Evolutionary conservation across 64 coral and sea anemone species (phyloP), one percentile per base, ranked within the genome.

Genomic region (Acropora yongei): DNA sequence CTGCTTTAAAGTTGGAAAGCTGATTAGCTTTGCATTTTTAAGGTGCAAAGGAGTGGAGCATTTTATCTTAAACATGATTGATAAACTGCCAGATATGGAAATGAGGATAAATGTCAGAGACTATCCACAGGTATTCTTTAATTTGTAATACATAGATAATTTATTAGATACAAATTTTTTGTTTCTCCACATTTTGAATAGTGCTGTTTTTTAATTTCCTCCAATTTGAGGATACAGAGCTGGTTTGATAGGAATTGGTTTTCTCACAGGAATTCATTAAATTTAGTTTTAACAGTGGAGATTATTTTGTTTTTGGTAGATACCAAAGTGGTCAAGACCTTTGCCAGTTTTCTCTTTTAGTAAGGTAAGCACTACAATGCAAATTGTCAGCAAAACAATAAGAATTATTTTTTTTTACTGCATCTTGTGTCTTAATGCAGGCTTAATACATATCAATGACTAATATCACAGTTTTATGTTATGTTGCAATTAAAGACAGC

Each of bases 41-140:
- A 99, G 97, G 68, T 99, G 97, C 47, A 99, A 93, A 87, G 97
- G 97, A 74, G 94, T 99, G 43, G 97, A 99, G 30, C 94, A 99
- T 85, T 99, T 99, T 77, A 91, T 99, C 44, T 83, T 99, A 10
- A 92, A 99, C 85, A 89, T 96, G 18, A 99, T 99, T 85, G 86
- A 96, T n/a, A 99, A 99, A 61, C 78, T 99, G 3, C 97, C 97
- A 89, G 89, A 99, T 53, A 96, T 99, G 97, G 97, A 99, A 63
- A 83, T 99, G 66, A 93, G 89, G 8, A 89, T 99, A 48, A 99
- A 99, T 92, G 91, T 96, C 49, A 79, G 89, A 49, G 97, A 99
- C 79, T 96, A 92, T 92, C 97, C 97, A 47, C 97, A 99, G 91
- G 97, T 99, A 50, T 75, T 50, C 11, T 5, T 2, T 55, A 8